Conservation (phyloP, 2,888 invertebrate species). For the Glyphotaelius pellucidus region DNA sequence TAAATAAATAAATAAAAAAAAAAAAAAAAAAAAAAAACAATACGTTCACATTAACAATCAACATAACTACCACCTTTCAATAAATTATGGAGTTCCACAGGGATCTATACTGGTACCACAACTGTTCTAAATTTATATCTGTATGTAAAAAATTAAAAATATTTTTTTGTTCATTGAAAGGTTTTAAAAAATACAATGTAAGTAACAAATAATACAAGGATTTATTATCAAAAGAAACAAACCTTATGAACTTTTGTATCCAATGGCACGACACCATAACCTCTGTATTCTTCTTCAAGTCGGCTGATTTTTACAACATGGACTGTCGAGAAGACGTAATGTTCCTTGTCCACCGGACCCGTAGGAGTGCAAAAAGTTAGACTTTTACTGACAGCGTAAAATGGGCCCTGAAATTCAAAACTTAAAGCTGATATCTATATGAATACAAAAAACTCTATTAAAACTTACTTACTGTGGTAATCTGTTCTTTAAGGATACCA, state of each 20-base stretch:
- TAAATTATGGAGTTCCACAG: too few relatives aligned
- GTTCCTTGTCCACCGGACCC: not conserved
- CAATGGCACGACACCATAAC: not conserved
- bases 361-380: not conserved
- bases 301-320: constrained; percentile 8
- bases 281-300: constrained; percentile 1
- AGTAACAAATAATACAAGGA: not conserved
- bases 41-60: too few relatives aligned
- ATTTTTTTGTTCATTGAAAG: too few relatives aligned
- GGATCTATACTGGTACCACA: too few relatives aligned
- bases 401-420: constrained; percentile 9
- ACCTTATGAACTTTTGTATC: not conserved
- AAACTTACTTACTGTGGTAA: too few relatives aligned
- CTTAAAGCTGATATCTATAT: not conserved
- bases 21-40: too few relatives aligned
- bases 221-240: not conserved
- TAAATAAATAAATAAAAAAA: too few relatives aligned
- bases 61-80: too few relatives aligned
- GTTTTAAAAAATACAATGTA: too few relatives aligned
- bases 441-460: not conserved
- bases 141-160: too few relatives aligned
- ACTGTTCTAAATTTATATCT: too few relatives aligned
- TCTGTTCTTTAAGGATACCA: too few relatives aligned
- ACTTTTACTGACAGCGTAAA: not conserved
- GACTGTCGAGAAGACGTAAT: not conserved